phyloP scores from a whole-genome alignment of 1,140 invertebrate species.

The Bilobella aurantiaca region DNA sequence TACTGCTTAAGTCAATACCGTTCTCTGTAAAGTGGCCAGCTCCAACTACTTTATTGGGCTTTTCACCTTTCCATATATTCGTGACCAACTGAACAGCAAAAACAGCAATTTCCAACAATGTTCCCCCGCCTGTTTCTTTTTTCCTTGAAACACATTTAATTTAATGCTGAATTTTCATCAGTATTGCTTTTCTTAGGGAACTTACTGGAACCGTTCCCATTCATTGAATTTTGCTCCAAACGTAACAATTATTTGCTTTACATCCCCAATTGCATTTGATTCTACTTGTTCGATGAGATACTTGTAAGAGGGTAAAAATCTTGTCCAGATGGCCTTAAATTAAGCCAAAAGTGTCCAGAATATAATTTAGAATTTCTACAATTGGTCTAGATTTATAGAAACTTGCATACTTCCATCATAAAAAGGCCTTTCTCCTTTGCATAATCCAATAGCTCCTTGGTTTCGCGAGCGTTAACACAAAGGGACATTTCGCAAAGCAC shows the following conservation, averaged over 20 bases:
- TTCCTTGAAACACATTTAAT: no score
- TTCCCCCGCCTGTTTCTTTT: slow-evolving; percentile 62
- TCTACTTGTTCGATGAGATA: slow-evolving; percentile 51
- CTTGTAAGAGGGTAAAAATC: slow-evolving; percentile 65
- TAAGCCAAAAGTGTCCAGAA: no score
- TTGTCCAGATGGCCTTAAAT: slow-evolving; percentile 76
- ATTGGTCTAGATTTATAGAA: no score
- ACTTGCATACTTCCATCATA: slow-evolving; percentile 77
- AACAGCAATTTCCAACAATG: slow-evolving; percentile 68
- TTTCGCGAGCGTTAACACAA: slow-evolving; percentile 58
- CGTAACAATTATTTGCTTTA: slow-evolving; percentile 53
- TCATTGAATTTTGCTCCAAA: slow-evolving; percentile 53
- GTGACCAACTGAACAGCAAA: slow-evolving; percentile 66
- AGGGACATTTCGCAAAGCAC: slow-evolving; percentile 78
- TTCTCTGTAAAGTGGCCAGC: slow-evolving; percentile 52
- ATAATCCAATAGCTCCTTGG: slow-evolving; percentile 47
- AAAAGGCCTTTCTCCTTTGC: slow-evolving; percentile 58
- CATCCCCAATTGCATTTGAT: slow-evolving; percentile 57
- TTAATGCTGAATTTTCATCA: no score
- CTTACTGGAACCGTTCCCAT: slow-evolving; percentile 40
- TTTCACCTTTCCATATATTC: slow-evolving; percentile 56
- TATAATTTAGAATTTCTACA: no score
- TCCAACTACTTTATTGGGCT: slow-evolving; percentile 49
- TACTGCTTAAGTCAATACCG: slow-evolving; percentile 56
- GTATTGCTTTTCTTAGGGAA: background rate